Evolutionary conservation across 2,888 invertebrate species (phyloP).

Genomic region (Cephalotes varians): DNA sequence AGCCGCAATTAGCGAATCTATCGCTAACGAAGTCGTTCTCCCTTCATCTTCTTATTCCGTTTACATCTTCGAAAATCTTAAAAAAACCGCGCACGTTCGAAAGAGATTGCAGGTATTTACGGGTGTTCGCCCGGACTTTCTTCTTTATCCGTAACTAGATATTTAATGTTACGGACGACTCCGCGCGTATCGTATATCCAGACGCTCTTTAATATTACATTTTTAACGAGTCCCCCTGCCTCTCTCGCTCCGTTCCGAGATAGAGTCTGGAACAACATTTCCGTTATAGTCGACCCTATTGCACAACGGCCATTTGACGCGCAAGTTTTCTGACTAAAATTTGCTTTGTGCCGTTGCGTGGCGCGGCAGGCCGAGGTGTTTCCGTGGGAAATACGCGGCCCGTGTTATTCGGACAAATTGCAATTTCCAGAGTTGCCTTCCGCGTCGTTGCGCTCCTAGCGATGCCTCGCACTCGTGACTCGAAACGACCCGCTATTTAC

Average conservation of each 20-base stretch:
- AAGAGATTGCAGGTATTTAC: conserved; percentile 32
- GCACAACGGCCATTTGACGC: conserved; percentile 29
- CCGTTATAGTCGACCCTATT: conserved; percentile 36
- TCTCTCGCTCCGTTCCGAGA: conserved; percentile 39
- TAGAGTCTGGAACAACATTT: conserved; percentile 51
- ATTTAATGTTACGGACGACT: not conserved
- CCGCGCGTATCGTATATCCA: not conserved
- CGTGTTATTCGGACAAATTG: conserved; percentile 71
- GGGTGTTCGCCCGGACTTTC: not conserved
- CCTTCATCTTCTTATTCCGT: not conserved
- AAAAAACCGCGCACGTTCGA: conserved; percentile 13
- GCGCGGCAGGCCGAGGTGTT: conserved; percentile 43
- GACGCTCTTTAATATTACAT: conserved; percentile 15
- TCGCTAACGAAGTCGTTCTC: conserved; percentile 20
- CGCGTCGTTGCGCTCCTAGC: conserved; percentile 31
- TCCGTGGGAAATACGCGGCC: conserved; percentile 50
- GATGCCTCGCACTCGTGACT: not conserved
- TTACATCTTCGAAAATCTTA: not conserved
- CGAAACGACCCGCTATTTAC: conserved; percentile 26
- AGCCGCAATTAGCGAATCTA: conserved; percentile 28
- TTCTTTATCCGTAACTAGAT: conserved; percentile 25
- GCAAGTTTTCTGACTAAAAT: conserved; percentile 47
- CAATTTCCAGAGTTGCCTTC: conserved; percentile 65
- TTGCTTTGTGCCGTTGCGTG: conserved; percentile 36
- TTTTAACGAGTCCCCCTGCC: not conserved